Evolutionary conservation across 2,888 invertebrate species (phyloP).

Genomic region (Malachius bipustulatus): DNA sequence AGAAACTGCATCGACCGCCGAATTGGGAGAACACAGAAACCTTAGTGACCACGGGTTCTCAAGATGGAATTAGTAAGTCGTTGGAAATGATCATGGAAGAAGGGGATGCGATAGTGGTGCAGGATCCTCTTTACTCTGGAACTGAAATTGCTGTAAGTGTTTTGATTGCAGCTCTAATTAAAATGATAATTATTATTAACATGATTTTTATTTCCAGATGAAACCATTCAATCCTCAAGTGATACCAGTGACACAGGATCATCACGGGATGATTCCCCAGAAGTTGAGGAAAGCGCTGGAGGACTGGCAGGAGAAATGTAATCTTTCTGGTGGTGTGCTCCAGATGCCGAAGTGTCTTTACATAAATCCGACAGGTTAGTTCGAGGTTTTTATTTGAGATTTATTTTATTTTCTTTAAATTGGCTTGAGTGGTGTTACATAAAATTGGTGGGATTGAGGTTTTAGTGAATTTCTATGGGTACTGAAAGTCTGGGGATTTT

Average conservation of each 20-base stretch:
- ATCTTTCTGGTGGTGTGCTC: slow-evolving; percentile 28
- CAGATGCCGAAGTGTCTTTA: slow-evolving; percentile 63
- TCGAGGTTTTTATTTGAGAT: neutral
- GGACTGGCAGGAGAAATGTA: slow-evolving; percentile 38
- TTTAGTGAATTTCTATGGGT: too few relatives aligned
- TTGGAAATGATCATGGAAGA: slow-evolving; percentile 58
- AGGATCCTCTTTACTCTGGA: slow-evolving; percentile 61
- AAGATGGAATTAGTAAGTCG: slow-evolving; percentile 65
- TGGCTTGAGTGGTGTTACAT: too few relatives aligned
- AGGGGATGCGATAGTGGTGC: slow-evolving; percentile 58
- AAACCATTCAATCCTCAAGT: slow-evolving; percentile 54
- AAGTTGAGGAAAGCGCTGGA: slow-evolving; percentile 46
- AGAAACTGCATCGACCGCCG: slow-evolving; percentile 53
- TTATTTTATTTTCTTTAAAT: slow-evolving; percentile 3
- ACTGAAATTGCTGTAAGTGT: slow-evolving; percentile 51
- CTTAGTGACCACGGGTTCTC: slow-evolving; percentile 60
- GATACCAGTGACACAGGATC: slow-evolving; percentile 57
- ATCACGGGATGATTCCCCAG: slow-evolving; percentile 52
- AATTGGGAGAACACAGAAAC: slow-evolving; percentile 48
- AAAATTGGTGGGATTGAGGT: too few relatives aligned
- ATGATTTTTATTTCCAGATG: slow-evolving; percentile 41
- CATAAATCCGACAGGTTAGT: slow-evolving; percentile 50
- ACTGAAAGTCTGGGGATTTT: too few relatives aligned
- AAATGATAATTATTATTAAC: neutral
- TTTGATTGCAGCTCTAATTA: slow-evolving; percentile 3